A percentile compares a stretch with the other conserved stretches of the same genome.
Evolutionary conservation across 2,113 vertebrate species (phyloP).

Genomic region (Erythrocebus patas): DNA sequence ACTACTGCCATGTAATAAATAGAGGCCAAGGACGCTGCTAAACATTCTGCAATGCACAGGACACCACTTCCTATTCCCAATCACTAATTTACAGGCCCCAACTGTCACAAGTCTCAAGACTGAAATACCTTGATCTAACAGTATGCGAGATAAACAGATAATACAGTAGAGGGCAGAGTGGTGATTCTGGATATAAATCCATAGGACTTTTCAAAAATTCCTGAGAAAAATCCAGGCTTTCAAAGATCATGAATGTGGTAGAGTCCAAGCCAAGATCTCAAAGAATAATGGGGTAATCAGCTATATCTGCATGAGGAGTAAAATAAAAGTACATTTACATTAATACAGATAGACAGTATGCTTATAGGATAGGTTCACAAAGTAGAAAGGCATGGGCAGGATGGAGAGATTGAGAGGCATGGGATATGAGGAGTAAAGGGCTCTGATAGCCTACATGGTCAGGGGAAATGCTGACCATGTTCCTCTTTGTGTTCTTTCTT

Average conservation of each 20-base stretch:
- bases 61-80: neutral
- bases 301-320: neutral
- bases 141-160: neutral
- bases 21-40: neutral
- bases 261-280: neutral
- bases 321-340: neutral
- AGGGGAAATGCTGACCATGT: too few species aligned
- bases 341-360: neutral
- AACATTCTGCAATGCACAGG: neutral
- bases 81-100: neutral
- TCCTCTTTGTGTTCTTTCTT: neutral
- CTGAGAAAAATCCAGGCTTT: neutral
- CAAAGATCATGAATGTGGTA: neutral
- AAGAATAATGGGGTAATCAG: neutral
- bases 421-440: neutral
- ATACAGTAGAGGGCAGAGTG: neutral
- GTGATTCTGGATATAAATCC: neutral
- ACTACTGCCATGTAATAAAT: neutral
- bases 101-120: neutral
- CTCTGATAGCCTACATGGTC: neutral
- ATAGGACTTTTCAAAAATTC: neutral
- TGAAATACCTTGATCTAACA: neutral
- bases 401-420: neutral
- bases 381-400: neutral
- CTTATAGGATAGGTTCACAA: neutral